Evolutionary conservation across 1,140 invertebrate genomes (phyloP), one percentile per base, ranked within the genome.

Genomic region (Orchestia grillus): DNA sequence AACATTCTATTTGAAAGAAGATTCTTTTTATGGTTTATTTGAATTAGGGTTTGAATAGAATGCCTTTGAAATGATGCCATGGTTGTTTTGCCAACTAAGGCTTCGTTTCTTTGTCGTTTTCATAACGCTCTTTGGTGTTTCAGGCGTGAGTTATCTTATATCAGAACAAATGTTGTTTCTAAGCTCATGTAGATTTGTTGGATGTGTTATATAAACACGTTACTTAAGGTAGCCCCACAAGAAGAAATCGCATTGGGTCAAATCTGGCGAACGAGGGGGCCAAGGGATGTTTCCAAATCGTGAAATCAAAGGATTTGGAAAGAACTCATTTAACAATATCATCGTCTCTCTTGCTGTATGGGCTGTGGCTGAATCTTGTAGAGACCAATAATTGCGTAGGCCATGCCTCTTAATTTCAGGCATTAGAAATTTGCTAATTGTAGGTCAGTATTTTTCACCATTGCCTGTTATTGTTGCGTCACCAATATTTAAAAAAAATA

Each of bases 271-370:
- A 88, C 36, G 87, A 88, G 87, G 87, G 87, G 87, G 41, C 87
- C 87, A 88, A 88, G 40, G 40, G 41, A 88, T 88, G 87, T 88
- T 36, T 15, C 87, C 87, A 88, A 88, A 88, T 88, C 87, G 87
- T 88, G 87, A 40, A n/a, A 88, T 88, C 87, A 36, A 88, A 88
- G 8, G 87, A 6, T 88, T 88, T 36, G 87, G 6, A 88, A 88
- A 6, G 87, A 8, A 36, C 36, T 8, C 41, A 15, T 36, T 42
- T 42, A 88, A n/a, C 87, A 88, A 36, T 88, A 36, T 42, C 87
- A 88, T 88, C 36, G 87, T 88, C 40, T 88, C 87, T 88, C 41
- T 88, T 88, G 87, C 87, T 88, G 41, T 88, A 88, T 88, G 87
- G 87, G 47, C 87, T 88, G 36, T 11, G 41, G 87, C 87, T 88